phyloP scores from a whole-genome alignment of 1,140 invertebrate genomes.

The Musca domestica region DNA sequence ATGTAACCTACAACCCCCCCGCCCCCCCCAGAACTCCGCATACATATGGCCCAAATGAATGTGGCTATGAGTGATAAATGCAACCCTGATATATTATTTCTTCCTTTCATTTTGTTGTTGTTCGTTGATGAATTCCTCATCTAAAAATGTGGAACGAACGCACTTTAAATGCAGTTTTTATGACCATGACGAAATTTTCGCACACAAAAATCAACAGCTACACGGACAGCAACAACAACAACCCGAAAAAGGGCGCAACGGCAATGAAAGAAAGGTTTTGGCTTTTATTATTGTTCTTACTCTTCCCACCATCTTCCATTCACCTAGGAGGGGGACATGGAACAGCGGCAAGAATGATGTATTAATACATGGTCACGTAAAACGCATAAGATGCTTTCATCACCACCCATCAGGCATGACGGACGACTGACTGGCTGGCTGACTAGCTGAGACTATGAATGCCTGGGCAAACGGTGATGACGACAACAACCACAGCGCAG shows the following conservation, averaged over 20 bases:
- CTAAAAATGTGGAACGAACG: constrained; percentile 14
- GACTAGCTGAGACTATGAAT: neutral
- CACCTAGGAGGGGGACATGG: neutral
- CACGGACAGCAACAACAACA: too few relatives aligned
- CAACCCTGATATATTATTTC: constrained; percentile 14
- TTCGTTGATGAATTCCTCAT: neutral
- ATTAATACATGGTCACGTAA: constrained; percentile 16
- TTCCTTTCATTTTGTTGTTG: neutral
- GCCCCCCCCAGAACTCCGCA: too few relatives aligned
- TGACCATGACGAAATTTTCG: constrained; percentile 19
- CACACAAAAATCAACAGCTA: neutral
- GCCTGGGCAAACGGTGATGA: neutral
- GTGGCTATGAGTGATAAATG: neutral
- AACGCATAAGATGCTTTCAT: constrained; percentile 11
- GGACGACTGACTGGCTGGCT: neutral
- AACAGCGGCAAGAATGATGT: constrained; percentile 1
- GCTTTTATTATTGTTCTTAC: too few relatives aligned
- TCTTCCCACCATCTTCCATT: too few relatives aligned
- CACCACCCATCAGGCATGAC: constrained; percentile 9
- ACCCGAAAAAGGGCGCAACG: too few relatives aligned
- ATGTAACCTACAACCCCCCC: too few relatives aligned
- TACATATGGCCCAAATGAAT: neutral
- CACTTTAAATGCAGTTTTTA: constrained; percentile 22
- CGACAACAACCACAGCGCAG: neutral
- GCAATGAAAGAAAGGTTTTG: too few relatives aligned